A percentile compares a stretch with the other conserved stretches of the same genome.
These are phyloP conservation scores for Eupithecia inturbata DNA, from an alignment of 2,888 invertebrate species.

Conservation along the genomic window DNA sequence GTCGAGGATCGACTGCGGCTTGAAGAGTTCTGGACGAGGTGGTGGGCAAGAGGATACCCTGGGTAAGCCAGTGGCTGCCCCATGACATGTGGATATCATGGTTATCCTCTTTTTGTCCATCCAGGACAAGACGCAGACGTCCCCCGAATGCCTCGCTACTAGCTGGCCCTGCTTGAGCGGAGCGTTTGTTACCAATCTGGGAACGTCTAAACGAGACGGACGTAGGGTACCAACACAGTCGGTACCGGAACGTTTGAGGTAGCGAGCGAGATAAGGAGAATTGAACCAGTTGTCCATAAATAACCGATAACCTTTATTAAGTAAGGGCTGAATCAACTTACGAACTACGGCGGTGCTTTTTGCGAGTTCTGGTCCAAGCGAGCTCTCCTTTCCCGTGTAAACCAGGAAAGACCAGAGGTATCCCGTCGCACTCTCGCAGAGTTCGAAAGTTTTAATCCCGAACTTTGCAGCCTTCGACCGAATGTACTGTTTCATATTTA, in stretches of 20 bases:
- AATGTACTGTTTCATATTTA: too few relatives aligned
- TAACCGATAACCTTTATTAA: constrained; percentile 25
- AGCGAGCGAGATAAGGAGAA: constrained; percentile 26
- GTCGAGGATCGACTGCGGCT: constrained; percentile 5
- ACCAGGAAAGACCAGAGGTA: constrained; percentile 43
- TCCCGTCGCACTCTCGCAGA: constrained; percentile 38
- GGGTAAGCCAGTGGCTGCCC: neutral
- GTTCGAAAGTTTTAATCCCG: too few relatives aligned
- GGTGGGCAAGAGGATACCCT: too few relatives aligned
- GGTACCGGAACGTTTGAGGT: too few relatives aligned
- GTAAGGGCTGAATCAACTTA: too few relatives aligned
- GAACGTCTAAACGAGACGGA: too few relatives aligned
- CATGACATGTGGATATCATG: constrained; percentile 18
- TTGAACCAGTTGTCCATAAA: constrained; percentile 45
- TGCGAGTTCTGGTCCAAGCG: too few relatives aligned
- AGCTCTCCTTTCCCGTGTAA: neutral
- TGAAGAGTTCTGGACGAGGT: too few relatives aligned
- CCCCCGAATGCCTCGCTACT: constrained; percentile 39
- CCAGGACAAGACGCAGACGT: constrained; percentile 38
- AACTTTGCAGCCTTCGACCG: constrained; percentile 33
- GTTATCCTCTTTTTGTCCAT: constrained; percentile 36
- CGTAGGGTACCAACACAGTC: too few relatives aligned
- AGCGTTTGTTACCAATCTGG: too few relatives aligned
- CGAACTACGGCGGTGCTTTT: too few relatives aligned
- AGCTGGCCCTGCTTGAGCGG: neutral